Base-by-base conservation (phyloP, 2,797 vertebrate genomes). In the Microctenopoma stevenorrisi region DNA sequence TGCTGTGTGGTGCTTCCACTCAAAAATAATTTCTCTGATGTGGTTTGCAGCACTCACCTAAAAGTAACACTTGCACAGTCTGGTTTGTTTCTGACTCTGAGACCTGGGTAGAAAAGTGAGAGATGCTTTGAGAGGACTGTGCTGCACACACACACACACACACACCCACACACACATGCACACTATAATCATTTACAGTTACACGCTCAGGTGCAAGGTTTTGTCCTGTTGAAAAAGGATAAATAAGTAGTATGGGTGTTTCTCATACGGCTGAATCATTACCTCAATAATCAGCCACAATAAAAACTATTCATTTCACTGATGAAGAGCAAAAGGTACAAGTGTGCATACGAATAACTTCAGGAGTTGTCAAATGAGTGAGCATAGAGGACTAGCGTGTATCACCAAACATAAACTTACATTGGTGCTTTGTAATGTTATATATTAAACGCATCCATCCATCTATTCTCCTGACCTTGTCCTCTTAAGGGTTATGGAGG, bases 11-110 rank as follows among this genome's bases (percentile, higher is more conserved):
- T 46, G 54, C 26, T 47, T 73, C 44, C 33, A 6, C 47, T 67
- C 37, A 52, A 33, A 68, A 78, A 74, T 62, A 78, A 63, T 77
- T 57, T 58, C 48, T 75, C 52, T 78, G 44, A 85, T 75, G 40
- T 62, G 30, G 63, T 61, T 81, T 78, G 26, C 11, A 58, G 64
- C 50, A 15, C 42, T 35, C 11, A 1, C 43, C 50, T 62, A 40
- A 79, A 74, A 62, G 62, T 62, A 73, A 66, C 38, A 75, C 52
- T 75, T 68, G 22, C 7, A 64, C 50, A 68, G 22, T 68, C 25
- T 44, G 60, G n/a, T 72, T 54, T 70, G 67, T 67, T 58, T 65
- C 54, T 78, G 65, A 72, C 51, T 72, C 4, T 42, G 30, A 35
- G 51, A 28, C 26, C 54, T 12, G 43, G 49, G 49, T 60, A 50